Evolutionary conservation across 92 coral and sea anemone genomes (phyloP).

Genomic region (Anthopleura xanthogrammica): DNA sequence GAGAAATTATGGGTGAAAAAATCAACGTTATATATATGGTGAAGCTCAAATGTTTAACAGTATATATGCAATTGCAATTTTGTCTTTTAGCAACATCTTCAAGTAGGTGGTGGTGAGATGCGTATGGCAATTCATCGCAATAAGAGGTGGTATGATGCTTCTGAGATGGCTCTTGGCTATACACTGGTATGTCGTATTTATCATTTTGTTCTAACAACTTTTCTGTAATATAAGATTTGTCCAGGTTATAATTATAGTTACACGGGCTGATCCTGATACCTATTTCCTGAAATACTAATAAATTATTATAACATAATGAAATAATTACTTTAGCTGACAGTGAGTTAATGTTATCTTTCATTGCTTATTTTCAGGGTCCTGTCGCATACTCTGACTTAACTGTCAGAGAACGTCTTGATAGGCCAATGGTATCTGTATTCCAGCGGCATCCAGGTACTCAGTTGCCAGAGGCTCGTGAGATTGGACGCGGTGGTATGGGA

Average conservation of each 20-base stretch:
- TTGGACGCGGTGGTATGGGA: conserved; percentile 84
- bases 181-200: conserved; percentile 70
- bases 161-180: conserved; percentile 93
- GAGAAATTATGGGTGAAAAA: too few relatives aligned
- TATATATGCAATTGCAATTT: neutral
- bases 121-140: conserved; percentile 95
- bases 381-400: conserved; percentile 98
- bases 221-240: too few relatives aligned
- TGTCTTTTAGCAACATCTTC: conserved; percentile 84
- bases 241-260: too few relatives aligned
- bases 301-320: too few relatives aligned
- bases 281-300: too few relatives aligned
- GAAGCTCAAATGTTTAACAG: too few relatives aligned
- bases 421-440: conserved; percentile 80
- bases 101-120: conserved; percentile 95
- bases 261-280: too few relatives aligned
- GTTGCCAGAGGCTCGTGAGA: conserved; percentile 92
- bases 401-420: conserved; percentile 91
- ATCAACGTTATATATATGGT: too few relatives aligned
- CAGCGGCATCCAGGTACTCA: conserved; percentile 99
- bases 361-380: conserved; percentile 68
- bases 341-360: too few relatives aligned
- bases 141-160: conserved; percentile 92
- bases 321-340: too few relatives aligned
- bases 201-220: too few relatives aligned